These are phyloP conservation scores for Vombatus ursinus DNA, from an alignment of 2,113 vertebrate species.

Conservation along the genomic window DNA sequence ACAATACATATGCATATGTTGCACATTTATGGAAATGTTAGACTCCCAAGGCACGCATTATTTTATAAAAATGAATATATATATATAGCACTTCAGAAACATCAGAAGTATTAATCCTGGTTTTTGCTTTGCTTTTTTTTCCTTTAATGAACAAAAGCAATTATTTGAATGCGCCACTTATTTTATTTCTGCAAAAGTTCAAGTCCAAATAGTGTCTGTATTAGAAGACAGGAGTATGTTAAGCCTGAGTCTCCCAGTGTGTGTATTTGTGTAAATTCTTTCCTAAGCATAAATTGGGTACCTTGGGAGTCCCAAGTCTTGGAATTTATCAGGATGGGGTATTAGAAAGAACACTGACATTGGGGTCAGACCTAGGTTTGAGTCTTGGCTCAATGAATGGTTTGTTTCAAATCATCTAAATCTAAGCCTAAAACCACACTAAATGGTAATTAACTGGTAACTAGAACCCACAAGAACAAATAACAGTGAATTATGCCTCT, in stretches of 20 bases:
- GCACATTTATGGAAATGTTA: constrained; percentile 74
- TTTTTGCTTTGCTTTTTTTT: constrained; percentile 71
- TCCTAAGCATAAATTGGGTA: constrained; percentile 53
- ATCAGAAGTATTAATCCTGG: constrained; percentile 77
- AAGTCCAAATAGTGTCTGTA: constrained; percentile 77
- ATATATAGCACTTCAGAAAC: constrained; percentile 73
- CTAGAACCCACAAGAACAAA: constrained; percentile 56
- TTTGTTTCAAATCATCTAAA: neutral
- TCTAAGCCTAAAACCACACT: neutral
- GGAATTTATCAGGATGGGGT: neutral
- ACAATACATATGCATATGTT: constrained; percentile 46
- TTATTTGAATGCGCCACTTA: constrained; percentile 78
- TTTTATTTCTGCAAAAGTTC: constrained; percentile 79
- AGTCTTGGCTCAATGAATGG: neutral
- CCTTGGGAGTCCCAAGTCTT: constrained; percentile 3
- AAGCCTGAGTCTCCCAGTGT: constrained; percentile 71
- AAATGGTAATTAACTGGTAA: neutral
- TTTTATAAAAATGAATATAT: constrained; percentile 73
- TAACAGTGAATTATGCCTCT: constrained; percentile 58
- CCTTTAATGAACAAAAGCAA: constrained; percentile 66
- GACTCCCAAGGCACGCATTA: constrained; percentile 73
- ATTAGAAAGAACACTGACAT: neutral
- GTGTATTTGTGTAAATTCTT: constrained; percentile 70
- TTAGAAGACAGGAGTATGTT: constrained; percentile 76
- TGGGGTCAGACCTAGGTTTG: neutral